phyloP scores from a whole-genome alignment of 2,888 invertebrate species.

The Saturnia pavonia region DNA sequence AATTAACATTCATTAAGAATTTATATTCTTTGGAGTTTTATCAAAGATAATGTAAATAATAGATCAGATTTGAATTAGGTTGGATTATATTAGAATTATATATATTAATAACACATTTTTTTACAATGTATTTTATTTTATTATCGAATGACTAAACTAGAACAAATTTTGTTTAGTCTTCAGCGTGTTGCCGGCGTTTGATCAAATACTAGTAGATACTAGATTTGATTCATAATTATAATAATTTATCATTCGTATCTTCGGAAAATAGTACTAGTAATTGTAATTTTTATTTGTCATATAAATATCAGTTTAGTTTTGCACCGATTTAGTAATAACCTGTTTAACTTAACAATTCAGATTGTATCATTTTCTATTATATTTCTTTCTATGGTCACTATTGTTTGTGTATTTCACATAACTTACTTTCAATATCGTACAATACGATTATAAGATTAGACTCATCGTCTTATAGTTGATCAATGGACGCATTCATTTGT shows the following conservation, averaged over 20 bases:
- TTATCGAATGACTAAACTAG: no score
- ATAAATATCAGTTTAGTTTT: not conserved
- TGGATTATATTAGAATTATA: not conserved
- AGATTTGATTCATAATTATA: not conserved
- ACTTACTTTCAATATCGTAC: conserved; percentile 37
- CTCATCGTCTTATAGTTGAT: conserved; percentile 43
- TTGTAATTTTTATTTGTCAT: no score
- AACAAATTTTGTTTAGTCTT: no score
- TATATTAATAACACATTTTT: no score
- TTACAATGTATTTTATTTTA: no score
- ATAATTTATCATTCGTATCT: no score
- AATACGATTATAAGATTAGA: conserved; percentile 48
- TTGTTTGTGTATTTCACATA: conserved; percentile 57
- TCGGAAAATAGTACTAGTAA: no score
- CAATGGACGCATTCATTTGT: conserved; percentile 57
- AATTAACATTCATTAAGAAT: not conserved
- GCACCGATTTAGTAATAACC: not conserved
- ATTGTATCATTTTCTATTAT: conserved; percentile 38
- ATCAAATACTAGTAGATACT: not conserved
- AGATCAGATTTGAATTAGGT: no score
- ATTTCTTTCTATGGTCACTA: conserved; percentile 38
- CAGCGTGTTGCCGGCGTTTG: no score
- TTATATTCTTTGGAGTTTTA: not conserved
- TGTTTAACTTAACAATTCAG: not conserved
- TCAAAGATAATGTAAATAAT: no score